These are phyloP conservation scores for Drosophila insularis DNA, from an alignment of 1,140 invertebrate genomes.

Conservation along the genomic window DNA sequence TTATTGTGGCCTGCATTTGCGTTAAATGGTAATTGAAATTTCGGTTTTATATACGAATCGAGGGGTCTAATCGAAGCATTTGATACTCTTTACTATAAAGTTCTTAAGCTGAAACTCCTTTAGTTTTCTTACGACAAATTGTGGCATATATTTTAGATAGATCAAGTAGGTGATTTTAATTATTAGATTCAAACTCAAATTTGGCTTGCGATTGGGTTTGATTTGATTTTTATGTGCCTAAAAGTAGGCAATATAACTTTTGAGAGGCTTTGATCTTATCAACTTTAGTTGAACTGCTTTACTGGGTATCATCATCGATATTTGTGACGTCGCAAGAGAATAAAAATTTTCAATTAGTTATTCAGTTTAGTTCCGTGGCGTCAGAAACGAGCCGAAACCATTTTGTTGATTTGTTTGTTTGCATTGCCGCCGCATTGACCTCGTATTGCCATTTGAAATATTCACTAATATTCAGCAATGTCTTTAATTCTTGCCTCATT, in stretches of 20 bases:
- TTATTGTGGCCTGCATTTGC: slow-evolving; percentile 27
- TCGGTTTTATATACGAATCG: not conserved
- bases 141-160: no score
- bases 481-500: slow-evolving; percentile 5
- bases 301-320: slow-evolving; percentile 14
- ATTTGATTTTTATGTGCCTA: not conserved
- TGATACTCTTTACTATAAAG: not conserved
- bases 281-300: not conserved
- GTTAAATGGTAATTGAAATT: slow-evolving; percentile 10
- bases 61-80: not conserved
- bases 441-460: slow-evolving; percentile 35
- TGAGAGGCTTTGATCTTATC: not conserved
- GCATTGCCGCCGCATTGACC: slow-evolving; percentile 24
- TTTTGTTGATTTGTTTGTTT: slow-evolving; percentile 34
- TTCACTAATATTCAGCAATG: slow-evolving; percentile 10
- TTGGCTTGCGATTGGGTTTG: no score
- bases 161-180: no score
- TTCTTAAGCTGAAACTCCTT: not conserved
- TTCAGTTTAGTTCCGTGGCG: slow-evolving; percentile 32
- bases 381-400: slow-evolving; percentile 30
- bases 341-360: slow-evolving; percentile 55
- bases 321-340: slow-evolving; percentile 32
- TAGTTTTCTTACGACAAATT: no score
- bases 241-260: slow-evolving; percentile 3
- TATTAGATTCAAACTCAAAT: no score